phyloP scores from a whole-genome alignment of 2,888 invertebrate genomes.

The Homarus gammarus region DNA sequence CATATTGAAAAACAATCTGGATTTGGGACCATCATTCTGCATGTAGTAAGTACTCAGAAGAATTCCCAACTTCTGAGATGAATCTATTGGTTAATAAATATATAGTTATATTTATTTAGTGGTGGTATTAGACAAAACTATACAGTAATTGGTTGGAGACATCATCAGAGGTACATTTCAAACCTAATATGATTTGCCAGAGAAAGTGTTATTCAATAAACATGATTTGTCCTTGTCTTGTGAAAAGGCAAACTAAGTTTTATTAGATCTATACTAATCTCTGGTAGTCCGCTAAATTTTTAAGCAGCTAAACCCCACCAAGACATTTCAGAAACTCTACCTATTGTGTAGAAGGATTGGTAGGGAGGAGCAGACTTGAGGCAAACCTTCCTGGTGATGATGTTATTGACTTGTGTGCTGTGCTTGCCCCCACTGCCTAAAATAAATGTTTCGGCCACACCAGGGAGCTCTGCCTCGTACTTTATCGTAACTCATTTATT shows the following conservation, averaged over 20 bases:
- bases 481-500: not conserved
- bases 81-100: conserved; percentile 31
- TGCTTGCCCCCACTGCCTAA: conserved; percentile 59
- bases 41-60: conserved; percentile 36
- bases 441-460: conserved; percentile 28
- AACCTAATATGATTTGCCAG: not conserved
- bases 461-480: conserved; percentile 49
- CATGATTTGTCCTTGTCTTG: conserved; percentile 17
- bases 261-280: conserved; percentile 23
- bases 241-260: conserved; percentile 41
- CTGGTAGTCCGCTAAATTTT: conserved; percentile 22
- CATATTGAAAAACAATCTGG: conserved; percentile 29
- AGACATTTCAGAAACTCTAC: not conserved
- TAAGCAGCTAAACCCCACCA: conserved; percentile 41
- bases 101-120: not conserved
- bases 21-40: conserved; percentile 46
- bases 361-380: conserved; percentile 18
- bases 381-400: conserved; percentile 58
- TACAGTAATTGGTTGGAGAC: not conserved
- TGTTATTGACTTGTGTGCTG: conserved; percentile 32
- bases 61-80: conserved; percentile 28
- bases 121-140: not conserved
- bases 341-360: not conserved
- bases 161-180: conserved; percentile 12
- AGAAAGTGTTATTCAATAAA: conserved; percentile 29